Percentiles rank a stretch among this genome's conserved stretches.
Evolutionary conservation across 2,113 vertebrate species (phyloP).

Genomic region (Plectropomus leopardus): DNA sequence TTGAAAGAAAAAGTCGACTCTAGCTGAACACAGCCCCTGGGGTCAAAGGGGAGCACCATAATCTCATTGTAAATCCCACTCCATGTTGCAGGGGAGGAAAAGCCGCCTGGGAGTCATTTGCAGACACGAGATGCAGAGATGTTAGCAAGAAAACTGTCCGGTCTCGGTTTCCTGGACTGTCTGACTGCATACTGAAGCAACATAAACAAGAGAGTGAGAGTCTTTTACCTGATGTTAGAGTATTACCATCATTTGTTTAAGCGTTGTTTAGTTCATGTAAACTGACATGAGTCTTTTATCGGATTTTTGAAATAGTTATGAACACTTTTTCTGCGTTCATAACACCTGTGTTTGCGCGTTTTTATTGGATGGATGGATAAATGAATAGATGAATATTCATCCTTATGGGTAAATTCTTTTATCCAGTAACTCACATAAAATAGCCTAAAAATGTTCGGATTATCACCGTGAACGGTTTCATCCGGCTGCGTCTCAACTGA

Average conservation of each 20-base stretch:
- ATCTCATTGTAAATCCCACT: constrained; percentile 78
- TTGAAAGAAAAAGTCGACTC: constrained; percentile 27
- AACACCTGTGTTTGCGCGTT: neutral
- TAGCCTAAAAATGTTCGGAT: too few relatives aligned
- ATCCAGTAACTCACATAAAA: too few relatives aligned
- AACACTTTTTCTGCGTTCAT: neutral
- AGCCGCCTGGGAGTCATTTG: constrained; percentile 76
- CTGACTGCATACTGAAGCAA: constrained; percentile 44
- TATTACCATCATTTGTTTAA: neutral
- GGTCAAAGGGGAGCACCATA: constrained; percentile 78
- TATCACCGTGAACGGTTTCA: too few relatives aligned
- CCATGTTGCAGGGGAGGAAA: constrained; percentile 44
- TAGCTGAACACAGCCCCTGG: constrained; percentile 60
- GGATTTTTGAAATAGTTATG: neutral
- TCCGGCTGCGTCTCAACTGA: too few relatives aligned
- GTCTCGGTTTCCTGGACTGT: constrained; percentile 59
- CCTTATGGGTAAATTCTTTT: too few relatives aligned
- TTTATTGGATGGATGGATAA: too few relatives aligned
- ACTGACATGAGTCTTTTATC: neutral
- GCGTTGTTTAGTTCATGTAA: neutral
- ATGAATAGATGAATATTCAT: too few relatives aligned
- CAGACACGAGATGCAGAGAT: constrained; percentile 55
- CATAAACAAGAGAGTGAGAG: constrained; percentile 30
- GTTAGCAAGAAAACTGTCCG: constrained; percentile 46
- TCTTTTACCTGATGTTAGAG: neutral